These are phyloP conservation scores for Lerema accius DNA, from an alignment of 1,140 invertebrate genomes.

Conservation along the genomic window DNA sequence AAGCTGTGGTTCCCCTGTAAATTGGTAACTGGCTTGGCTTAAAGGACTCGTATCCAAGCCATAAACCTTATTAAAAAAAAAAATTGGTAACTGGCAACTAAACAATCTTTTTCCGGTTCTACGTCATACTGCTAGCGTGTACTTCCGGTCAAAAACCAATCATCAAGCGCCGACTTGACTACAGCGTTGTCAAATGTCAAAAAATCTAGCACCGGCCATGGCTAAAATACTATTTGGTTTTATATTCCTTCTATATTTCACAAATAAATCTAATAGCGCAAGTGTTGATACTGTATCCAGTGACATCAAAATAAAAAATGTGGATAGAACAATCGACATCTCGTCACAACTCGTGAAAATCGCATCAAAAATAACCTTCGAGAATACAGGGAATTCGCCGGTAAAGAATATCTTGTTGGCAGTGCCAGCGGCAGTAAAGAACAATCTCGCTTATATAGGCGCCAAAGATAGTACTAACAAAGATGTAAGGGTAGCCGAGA, in stretches of 20 bases:
- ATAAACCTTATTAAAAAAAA: too few relatives aligned
- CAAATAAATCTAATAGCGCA: slow-evolving; percentile 49
- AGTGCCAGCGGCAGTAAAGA: slow-evolving; percentile 85
- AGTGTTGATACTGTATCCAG: slow-evolving; percentile 69
- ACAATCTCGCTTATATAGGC: slow-evolving; percentile 89
- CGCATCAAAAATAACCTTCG: slow-evolving; percentile 89
- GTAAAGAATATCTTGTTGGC: slow-evolving; percentile 88
- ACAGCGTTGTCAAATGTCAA: slow-evolving; percentile 71
- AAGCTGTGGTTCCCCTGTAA: too few relatives aligned
- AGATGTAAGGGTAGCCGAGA: slow-evolving; percentile 84
- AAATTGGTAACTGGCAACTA: neutral
- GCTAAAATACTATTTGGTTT: slow-evolving; percentile 61
- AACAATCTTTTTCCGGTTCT: slow-evolving; percentile 30
- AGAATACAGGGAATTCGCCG: slow-evolving; percentile 90
- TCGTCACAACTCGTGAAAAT: slow-evolving; percentile 95
- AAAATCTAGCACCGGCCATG: slow-evolving; percentile 66
- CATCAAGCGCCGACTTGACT: neutral
- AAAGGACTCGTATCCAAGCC: too few relatives aligned
- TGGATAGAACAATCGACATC: slow-evolving; percentile 93
- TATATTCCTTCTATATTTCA: slow-evolving; percentile 58
- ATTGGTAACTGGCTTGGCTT: too few relatives aligned
- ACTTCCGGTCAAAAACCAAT: slow-evolving; percentile 55
- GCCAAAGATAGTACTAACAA: slow-evolving; percentile 87
- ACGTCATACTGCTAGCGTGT: slow-evolving; percentile 62
- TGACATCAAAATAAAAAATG: slow-evolving; percentile 90